Percentiles rank a stretch among this genome's conserved stretches.
These are phyloP conservation scores for Gryon sp. DNA, from an alignment of 1,140 invertebrate genomes.

Conservation along the genomic window DNA sequence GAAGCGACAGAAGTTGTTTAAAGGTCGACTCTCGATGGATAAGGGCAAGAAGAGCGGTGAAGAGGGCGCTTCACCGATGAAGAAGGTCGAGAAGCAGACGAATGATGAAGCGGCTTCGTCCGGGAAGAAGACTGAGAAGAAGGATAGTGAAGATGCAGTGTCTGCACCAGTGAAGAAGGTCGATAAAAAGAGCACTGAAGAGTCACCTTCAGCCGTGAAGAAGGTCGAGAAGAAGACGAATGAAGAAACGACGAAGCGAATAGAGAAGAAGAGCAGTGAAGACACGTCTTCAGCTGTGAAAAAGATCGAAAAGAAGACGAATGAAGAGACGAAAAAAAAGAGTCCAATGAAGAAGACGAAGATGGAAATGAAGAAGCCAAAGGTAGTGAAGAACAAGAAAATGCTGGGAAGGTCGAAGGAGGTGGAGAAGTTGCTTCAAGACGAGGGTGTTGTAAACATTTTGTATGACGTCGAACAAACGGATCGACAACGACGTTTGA, in stretches of 20 bases:
- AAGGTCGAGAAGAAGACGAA: conserved; percentile 31
- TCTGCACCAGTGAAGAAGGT: no score
- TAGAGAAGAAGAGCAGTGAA: no score
- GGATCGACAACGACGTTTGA: conserved; percentile 75
- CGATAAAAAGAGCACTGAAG: neutral
- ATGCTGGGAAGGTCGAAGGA: conserved; percentile 80
- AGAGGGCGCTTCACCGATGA: no score
- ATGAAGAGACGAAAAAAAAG: conserved; percentile 13
- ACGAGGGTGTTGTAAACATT: conserved; percentile 92
- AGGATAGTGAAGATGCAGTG: neutral
- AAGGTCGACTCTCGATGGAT: conserved; percentile 42
- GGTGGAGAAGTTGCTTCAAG: conserved; percentile 87
- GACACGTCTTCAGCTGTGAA: no score
- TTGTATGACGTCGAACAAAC: conserved; percentile 86
- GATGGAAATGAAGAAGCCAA: conserved; percentile 1
- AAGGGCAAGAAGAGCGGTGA: no score
- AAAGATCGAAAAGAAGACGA: neutral
- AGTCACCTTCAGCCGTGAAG: neutral
- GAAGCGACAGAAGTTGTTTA: conserved; percentile 69
- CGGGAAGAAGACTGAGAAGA: conserved; percentile 30
- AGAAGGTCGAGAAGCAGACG: conserved; percentile 33
- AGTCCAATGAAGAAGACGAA: conserved; percentile 52
- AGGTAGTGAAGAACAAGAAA: neutral
- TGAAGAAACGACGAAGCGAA: neutral
- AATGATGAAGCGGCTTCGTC: neutral